These are phyloP conservation scores for Rhyacophila evoluta DNA, from an alignment of 2,888 invertebrate genomes.

Conservation along the genomic window DNA sequence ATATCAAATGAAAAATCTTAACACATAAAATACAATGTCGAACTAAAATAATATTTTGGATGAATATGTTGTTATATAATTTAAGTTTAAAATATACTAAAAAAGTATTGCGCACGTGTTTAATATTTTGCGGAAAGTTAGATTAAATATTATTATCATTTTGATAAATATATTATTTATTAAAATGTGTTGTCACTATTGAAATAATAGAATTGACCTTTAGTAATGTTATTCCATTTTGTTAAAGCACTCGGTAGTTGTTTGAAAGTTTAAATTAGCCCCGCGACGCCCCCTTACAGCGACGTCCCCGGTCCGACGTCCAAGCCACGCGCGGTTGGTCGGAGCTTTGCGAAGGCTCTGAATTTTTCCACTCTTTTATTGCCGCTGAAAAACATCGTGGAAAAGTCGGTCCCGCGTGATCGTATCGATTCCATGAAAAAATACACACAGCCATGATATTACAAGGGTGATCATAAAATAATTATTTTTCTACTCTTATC, in stretches of 20 bases:
- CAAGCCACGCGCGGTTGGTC: constrained; percentile 33
- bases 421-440: constrained; percentile 22
- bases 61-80: too few relatives aligned
- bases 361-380: constrained; percentile 35
- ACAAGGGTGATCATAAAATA: background rate
- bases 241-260: background rate
- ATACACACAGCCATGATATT: background rate
- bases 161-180: too few relatives aligned
- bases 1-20: too few relatives aligned
- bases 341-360: constrained; percentile 34
- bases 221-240: constrained; percentile 23
- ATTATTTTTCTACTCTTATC: too few relatives aligned
- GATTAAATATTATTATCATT: too few relatives aligned
- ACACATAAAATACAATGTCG: too few relatives aligned
- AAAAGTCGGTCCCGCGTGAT: background rate
- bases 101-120: too few relatives aligned
- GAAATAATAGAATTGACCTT: too few relatives aligned
- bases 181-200: too few relatives aligned
- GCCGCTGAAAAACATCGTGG: constrained; percentile 17
- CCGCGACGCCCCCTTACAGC: background rate
- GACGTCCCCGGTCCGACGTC: constrained; percentile 31
- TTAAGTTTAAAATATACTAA: too few relatives aligned
- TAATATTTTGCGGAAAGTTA: too few relatives aligned
- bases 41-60: too few relatives aligned
- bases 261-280: background rate